These are phyloP conservation scores for Ranitomeya imitator DNA, from an alignment of 2,113 vertebrate genomes.

Conservation along the genomic window DNA sequence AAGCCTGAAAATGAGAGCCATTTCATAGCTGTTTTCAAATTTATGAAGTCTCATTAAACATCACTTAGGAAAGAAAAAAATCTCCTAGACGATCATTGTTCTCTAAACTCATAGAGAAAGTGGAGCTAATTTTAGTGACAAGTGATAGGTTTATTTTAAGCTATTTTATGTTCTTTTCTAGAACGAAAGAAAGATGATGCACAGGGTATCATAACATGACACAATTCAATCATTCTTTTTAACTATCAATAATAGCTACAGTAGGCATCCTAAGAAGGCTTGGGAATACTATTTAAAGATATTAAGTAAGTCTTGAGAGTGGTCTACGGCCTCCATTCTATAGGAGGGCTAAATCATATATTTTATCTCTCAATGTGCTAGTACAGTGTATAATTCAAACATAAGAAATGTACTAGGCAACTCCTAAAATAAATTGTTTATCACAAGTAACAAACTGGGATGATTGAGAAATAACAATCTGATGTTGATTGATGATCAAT, in stretches of 20 bases:
- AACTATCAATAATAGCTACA: not conserved
- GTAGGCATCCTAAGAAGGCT: not conserved
- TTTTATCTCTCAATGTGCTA: not conserved
- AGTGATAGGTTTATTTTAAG: conserved; percentile 34
- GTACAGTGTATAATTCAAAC: not conserved
- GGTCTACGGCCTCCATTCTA: not conserved
- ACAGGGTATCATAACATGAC: not conserved
- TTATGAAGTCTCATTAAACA: conserved; percentile 16
- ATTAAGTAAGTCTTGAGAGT: not conserved
- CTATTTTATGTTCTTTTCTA: not conserved
- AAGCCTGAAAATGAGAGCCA: conserved; percentile 21
- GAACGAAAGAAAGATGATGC: not conserved
- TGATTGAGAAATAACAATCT: not conserved
- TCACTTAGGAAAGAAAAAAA: conserved; percentile 12
- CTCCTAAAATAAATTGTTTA: not conserved
- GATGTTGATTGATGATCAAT: not conserved
- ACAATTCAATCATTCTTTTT: not conserved
- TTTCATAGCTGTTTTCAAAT: not conserved
- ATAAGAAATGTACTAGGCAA: not conserved
- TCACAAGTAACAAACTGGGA: not conserved
- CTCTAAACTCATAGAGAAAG: not conserved
- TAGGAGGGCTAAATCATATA: not conserved
- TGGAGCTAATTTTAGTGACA: not conserved
- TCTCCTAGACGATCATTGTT: not conserved
- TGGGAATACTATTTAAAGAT: not conserved